Percentiles rank a stretch among this genome's conserved stretches.
Evolutionary conservation across 35 echinoderm and acorn worm species (phyloP).

Genomic region (Strongylocentrotus purpuratus): DNA sequence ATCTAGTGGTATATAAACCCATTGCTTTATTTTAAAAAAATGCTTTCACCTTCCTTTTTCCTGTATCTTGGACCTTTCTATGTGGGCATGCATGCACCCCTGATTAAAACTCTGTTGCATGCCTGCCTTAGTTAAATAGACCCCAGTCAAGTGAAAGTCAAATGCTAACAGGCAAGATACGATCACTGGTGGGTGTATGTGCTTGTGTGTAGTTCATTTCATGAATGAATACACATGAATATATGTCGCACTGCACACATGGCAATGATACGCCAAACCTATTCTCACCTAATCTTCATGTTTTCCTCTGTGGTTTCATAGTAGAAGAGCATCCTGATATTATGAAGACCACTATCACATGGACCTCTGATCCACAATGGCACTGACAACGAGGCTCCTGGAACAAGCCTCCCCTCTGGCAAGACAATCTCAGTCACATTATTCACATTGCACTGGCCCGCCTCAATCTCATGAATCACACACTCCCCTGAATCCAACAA

Average conservation of each 20-base stretch:
- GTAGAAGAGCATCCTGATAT: constrained; percentile 92
- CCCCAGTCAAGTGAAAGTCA: no score
- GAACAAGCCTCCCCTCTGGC: constrained; percentile 67
- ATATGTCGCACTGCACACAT: no score
- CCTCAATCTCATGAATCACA: constrained; percentile 48
- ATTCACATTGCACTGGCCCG: constrained; percentile 79
- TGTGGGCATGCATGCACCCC: no score
- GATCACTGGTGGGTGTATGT: no score
- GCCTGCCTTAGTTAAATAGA: no score
- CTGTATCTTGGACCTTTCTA: no score
- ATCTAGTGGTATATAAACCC: no score
- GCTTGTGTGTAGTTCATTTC: no score
- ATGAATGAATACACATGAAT: no score
- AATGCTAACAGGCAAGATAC: no score
- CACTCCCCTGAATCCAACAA: constrained; percentile 21
- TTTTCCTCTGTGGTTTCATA: constrained; percentile 96
- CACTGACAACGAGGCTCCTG: constrained; percentile 69
- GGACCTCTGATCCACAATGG: constrained; percentile 94
- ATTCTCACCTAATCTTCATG: constrained; percentile 76
- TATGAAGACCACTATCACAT: constrained; percentile 83
- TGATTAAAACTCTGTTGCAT: no score
- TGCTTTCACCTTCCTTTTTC: neutral
- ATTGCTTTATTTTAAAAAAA: neutral
- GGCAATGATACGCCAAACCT: neutral
- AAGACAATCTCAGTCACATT: constrained; percentile 82